Percentiles rank a stretch among this genome's conserved stretches.
phyloP scores from a whole-genome alignment of 2,113 vertebrate species.

The Psephotus haematonotus region DNA sequence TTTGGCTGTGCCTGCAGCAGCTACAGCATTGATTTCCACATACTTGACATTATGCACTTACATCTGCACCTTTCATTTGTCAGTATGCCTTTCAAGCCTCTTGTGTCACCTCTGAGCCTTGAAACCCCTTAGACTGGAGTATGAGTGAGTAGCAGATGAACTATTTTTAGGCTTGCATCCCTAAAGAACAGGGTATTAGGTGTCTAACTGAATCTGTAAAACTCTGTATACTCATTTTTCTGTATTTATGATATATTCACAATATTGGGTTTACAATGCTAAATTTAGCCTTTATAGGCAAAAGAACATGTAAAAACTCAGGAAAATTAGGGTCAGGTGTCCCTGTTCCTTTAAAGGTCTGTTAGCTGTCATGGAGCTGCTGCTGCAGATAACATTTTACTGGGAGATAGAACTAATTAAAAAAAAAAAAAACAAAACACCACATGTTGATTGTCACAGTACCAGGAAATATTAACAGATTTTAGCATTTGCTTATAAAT shows the following conservation, averaged over 20 bases:
- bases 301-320: background rate
- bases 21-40: background rate
- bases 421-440: background rate
- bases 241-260: background rate
- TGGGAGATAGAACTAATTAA: background rate
- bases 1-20: background rate
- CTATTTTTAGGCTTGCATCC: background rate
- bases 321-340: background rate
- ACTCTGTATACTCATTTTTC: background rate
- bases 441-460: background rate
- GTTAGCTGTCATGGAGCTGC: background rate
- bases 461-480: background rate
- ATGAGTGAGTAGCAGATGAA: background rate
- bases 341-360: background rate
- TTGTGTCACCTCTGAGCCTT: background rate
- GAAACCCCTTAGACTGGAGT: background rate
- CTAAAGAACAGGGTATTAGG: background rate
- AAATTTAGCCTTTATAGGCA: background rate
- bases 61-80: background rate
- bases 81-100: background rate
- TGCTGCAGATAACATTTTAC: background rate
- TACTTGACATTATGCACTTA: background rate
- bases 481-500: background rate
- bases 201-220: background rate
- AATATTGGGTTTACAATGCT: background rate